Evolutionary conservation across 2,113 vertebrate genomes (phyloP).

Genomic region (Ageneiosus marmoratus): DNA sequence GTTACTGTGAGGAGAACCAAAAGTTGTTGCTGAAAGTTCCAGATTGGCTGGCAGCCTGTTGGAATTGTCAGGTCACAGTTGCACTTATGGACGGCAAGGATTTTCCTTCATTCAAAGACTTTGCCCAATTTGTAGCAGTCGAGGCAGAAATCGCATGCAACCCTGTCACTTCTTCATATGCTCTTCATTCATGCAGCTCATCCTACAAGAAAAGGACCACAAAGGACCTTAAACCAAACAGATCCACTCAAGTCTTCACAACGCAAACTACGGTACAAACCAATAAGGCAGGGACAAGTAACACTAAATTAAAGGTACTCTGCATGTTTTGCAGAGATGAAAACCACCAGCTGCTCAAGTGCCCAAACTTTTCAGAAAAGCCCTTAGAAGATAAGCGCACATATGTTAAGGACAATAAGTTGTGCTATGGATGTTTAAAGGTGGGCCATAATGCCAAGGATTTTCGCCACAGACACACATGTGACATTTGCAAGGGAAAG

Average conservation of each 20-base stretch:
- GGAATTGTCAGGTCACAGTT: conserved; percentile 28
- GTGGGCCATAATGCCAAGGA: conserved; percentile 6
- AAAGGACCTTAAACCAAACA: background rate
- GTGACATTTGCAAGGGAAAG: conserved; percentile 10
- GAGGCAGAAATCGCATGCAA: conserved; percentile 18
- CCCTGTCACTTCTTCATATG: conserved; percentile 13
- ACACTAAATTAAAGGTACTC: background rate
- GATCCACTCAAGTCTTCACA: conserved; percentile 9
- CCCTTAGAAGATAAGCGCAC: too few relatives aligned
- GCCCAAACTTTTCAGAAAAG: too few relatives aligned
- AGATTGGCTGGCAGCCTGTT: conserved; percentile 27
- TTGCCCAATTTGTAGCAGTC: conserved; percentile 9
- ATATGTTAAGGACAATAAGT: background rate
- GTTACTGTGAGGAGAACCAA: conserved; percentile 46
- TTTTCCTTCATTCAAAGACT: conserved; percentile 18
- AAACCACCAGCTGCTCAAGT: background rate
- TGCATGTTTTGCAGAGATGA: background rate
- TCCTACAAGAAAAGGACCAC: background rate
- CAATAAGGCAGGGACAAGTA: background rate
- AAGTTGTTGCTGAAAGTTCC: conserved; percentile 34
- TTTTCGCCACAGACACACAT: background rate
- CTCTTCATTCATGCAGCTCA: background rate
- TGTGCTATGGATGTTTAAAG: conserved; percentile 41
- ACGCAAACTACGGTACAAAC: conserved; percentile 15
- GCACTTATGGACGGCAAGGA: conserved; percentile 9